Base-by-base conservation (phyloP, 2,113 vertebrate species). In the Podiceps cristatus region DNA sequence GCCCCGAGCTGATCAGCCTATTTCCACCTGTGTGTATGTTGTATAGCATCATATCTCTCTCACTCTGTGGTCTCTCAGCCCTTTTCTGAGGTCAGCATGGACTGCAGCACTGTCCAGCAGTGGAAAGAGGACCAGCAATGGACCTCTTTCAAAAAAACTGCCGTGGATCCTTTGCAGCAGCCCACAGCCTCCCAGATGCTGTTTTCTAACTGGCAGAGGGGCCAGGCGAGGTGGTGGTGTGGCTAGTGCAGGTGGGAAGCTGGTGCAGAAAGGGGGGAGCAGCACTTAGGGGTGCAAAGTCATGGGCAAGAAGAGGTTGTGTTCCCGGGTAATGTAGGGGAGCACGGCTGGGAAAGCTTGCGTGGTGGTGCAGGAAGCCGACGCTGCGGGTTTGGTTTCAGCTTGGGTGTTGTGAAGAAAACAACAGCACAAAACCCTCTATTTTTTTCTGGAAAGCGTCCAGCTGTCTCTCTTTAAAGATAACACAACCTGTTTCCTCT, bases 291-390 rank as follows among this genome's bases (percentile, higher is more conserved):
- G 22, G 3, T 73, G 44, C 24, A 0, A 2, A 42, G 17, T n/a
- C 0, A 0, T 1, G 5, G 33, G 17, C 0, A 4, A 77, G 23
- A 62, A 19, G 28, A 60, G 55, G 12, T 80, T n/a, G 17, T n/a
- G 13, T 31, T 52, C 22, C 35, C 3, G 3, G 25, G 24, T 25
- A 2, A 20, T 1, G 0, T 0, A 5, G 19, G 3, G 14, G 1
- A 55, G 10, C 44, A 40, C 0, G 1, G 20, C 55, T 2, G 13
- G 55, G 22, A 78, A 47, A 89, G 35, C 19, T 93, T 1, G 0
- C 2, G 4, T 18, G 47, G 76, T n/a, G 33, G 10, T 44, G 59
- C 77, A 64, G 28, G 35, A 58, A 77, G 13, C 8, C 2, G 10
- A 23, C 27, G 18, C 27, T 1, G 0, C 15, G 59, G n/a, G 10